Conservation (phyloP, 2,888 invertebrate species). For the Chirona hameri region DNA sequence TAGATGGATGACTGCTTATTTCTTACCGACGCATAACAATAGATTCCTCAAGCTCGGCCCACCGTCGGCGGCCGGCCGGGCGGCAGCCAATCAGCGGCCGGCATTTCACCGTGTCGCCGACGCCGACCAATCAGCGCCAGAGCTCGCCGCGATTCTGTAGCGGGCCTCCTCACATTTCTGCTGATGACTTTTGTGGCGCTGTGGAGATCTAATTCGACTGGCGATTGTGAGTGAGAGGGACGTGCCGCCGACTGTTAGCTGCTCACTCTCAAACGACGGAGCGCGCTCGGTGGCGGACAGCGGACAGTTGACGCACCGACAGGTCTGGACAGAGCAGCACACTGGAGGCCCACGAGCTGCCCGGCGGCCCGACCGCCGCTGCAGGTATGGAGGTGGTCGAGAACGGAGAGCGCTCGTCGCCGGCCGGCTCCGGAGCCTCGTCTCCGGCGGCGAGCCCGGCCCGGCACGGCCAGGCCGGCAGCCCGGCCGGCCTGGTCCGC, state of each 20-base stretch:
- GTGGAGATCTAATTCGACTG: slow-evolving; percentile 24
- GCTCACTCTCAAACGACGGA: neutral
- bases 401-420: slow-evolving; percentile 5
- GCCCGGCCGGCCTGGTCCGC: neutral
- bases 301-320: neutral
- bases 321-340: neutral
- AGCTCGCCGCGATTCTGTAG: slow-evolving; percentile 1
- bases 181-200: slow-evolving; percentile 28
- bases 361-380: neutral
- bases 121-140: slow-evolving; percentile 14
- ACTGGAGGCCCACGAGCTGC: neutral
- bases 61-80: slow-evolving; percentile 25
- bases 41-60: slow-evolving; percentile 9
- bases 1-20: slow-evolving; percentile 27
- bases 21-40: slow-evolving; percentile 28
- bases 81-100: slow-evolving; percentile 8
- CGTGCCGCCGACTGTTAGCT: neutral
- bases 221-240: slow-evolving; percentile 25
- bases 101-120: neutral
- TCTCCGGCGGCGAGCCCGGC: neutral
- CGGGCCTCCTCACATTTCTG: slow-evolving; percentile 28
- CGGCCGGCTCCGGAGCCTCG: slow-evolving; percentile 1
- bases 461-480: neutral
- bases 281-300: neutral
- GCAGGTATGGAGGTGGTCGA: neutral